Conservation (phyloP, 2,888 invertebrate genomes). For the Hartigia nigra region DNA sequence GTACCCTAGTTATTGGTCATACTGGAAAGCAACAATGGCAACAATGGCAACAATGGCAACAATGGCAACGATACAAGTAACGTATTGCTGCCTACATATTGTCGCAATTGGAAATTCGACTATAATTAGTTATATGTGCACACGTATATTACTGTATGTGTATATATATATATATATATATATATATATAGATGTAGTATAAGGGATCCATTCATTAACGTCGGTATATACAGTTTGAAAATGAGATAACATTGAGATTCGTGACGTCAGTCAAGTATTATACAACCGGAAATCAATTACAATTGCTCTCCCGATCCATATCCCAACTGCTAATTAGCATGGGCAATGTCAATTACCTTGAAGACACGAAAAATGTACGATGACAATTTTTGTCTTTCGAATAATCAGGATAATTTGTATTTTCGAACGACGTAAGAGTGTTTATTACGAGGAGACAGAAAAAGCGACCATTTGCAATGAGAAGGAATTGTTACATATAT, state of each 20-base stretch:
- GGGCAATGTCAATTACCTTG: slow-evolving; percentile 2
- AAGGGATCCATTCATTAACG: background rate
- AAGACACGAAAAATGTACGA: no score
- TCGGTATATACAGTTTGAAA: background rate
- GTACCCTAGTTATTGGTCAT: slow-evolving; percentile 12
- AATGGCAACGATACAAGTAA: background rate
- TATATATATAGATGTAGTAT: background rate
- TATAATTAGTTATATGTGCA: background rate
- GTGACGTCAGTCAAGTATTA: background rate
- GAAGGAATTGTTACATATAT: no score
- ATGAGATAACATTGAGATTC: background rate
- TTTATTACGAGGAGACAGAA: no score
- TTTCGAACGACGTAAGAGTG: no score
- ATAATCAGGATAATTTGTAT: no score
- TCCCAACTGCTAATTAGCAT: slow-evolving; percentile 36
- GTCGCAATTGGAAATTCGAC: background rate
- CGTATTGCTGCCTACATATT: background rate
- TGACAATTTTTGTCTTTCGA: no score
- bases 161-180: background rate
- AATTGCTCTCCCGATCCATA: slow-evolving; percentile 17
- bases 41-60: no score
- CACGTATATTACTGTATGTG: no score
- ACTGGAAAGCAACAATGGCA: slow-evolving; percentile 29
- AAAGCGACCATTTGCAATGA: no score
- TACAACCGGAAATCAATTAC: background rate